phyloP scores from a whole-genome alignment of 2,888 invertebrate genomes.

The Philonicus albiceps region DNA sequence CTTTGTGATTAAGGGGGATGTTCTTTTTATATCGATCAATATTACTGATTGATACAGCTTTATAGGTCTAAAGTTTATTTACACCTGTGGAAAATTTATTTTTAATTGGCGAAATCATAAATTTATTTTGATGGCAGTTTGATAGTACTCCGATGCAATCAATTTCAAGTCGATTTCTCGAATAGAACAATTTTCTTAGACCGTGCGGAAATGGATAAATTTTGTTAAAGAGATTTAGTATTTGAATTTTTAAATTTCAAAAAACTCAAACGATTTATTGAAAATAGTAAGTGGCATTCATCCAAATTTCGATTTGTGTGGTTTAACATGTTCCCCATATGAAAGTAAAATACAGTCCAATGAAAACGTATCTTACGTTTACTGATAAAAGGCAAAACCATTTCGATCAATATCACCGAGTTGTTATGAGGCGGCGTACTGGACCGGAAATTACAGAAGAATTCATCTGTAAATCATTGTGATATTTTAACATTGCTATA shows the following conservation, averaged over 20 bases:
- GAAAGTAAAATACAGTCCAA: neutral
- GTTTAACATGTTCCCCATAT: neutral
- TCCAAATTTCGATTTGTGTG: neutral
- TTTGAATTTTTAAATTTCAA: neutral
- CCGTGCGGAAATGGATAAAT: too few species aligned
- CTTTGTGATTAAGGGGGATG: neutral
- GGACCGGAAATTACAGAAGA: neutral
- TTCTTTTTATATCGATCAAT: neutral
- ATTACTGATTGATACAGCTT: neutral
- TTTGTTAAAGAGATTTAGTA: too few species aligned
- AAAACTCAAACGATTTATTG: neutral
- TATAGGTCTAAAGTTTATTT: neutral
- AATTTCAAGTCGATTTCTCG: too few species aligned
- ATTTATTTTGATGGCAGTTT: neutral
- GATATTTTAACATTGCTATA: neutral
- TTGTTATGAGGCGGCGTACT: neutral
- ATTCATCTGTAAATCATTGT: neutral
- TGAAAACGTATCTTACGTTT: neutral
- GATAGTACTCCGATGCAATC: too few species aligned
- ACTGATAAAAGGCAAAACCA: neutral
- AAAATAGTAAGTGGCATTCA: neutral
- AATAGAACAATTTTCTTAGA: too few species aligned
- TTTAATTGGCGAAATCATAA: neutral
- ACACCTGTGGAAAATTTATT: neutral
- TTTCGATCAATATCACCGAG: neutral